Base-by-base conservation (phyloP, 2,113 vertebrate species). In the Harpagus bidentatus region DNA sequence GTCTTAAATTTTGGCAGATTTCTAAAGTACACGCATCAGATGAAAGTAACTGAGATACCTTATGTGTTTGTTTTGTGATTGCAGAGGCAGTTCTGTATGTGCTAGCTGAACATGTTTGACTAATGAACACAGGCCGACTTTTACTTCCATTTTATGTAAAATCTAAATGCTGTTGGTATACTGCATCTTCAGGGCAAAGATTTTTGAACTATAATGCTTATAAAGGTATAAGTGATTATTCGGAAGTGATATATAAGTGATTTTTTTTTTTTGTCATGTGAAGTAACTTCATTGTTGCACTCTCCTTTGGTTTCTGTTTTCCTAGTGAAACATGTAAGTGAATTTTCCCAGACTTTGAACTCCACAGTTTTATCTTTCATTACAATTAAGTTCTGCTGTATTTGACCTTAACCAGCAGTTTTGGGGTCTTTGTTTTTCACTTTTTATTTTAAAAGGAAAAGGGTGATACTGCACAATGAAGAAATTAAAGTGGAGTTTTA, bases 381-480 rank as follows among this genome's bases (percentile, higher is more conserved):
- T 32, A 31, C 18, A 72, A 26, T 34, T 18, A 43, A 32, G 6
- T 85, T 85, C 34, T 72, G 36, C 32, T 38, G 9, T 26, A 32
- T 53, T 65, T 73, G 19, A 48, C 40, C n/a, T 69, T 72, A 28
- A 50, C 21, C 7, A 52, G 32, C 13, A 65, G 20, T 1, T 6
- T 40, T 69, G 56, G 22, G 34, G 15, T 45, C 43, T 59, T 63
- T 63, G 5, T 40, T 85, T 43, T 47, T 43, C 3, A 6, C 2
- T 53, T 69, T 7, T 70, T 59, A 15, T 61, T 88, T 82, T 65
- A 32, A 25, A 55, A 81, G 16, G 21, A 14, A 59, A 42, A 42
- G 6, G 9, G 8, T 40, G 17, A 29, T 5, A 3, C 9, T 14
- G 12, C 0, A 1, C 23, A 56, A 19, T 26, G 7, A 78, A 36